Evolutionary conservation across 2,888 invertebrate species (phyloP).

Genomic region (Mamestra brassicae): DNA sequence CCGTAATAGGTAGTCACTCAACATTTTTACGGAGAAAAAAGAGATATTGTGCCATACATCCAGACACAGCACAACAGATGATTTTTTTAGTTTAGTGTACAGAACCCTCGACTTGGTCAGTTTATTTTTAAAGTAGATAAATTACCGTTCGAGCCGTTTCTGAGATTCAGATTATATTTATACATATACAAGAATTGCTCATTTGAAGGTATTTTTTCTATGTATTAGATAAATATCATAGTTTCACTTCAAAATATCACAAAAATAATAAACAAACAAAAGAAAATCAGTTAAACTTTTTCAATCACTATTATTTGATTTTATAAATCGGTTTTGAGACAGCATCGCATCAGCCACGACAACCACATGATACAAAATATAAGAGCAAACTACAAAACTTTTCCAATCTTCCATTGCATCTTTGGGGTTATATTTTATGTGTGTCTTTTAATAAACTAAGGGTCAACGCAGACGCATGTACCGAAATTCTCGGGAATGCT

Average conservation of each 20-base stretch:
- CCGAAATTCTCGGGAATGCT: background rate
- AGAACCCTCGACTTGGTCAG: background rate
- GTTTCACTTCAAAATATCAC: background rate
- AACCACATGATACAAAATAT: constrained; percentile 57
- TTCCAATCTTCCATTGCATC: constrained; percentile 79
- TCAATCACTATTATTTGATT: constrained; percentile 41
- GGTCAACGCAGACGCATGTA: background rate
- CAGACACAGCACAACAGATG: too few relatives aligned
- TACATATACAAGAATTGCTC: too few relatives aligned
- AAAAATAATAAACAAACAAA: constrained; percentile 21
- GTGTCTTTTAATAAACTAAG: constrained; percentile 44
- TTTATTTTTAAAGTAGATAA: background rate
- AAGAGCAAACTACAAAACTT: constrained; percentile 71
- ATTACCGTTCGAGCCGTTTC: too few relatives aligned
- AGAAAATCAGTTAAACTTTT: constrained; percentile 15
- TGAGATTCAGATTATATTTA: too few relatives aligned
- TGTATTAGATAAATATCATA: too few relatives aligned
- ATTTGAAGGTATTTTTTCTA: too few relatives aligned
- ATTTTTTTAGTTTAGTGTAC: background rate
- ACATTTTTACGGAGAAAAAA: too few relatives aligned
- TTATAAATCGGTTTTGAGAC: constrained; percentile 37
- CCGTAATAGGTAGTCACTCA: too few relatives aligned
- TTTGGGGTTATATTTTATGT: constrained; percentile 71
- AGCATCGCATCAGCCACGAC: constrained; percentile 50
- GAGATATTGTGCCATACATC: too few relatives aligned